Base-by-base conservation (phyloP, 2,888 invertebrate species). In the Sabatieria punctata region DNA sequence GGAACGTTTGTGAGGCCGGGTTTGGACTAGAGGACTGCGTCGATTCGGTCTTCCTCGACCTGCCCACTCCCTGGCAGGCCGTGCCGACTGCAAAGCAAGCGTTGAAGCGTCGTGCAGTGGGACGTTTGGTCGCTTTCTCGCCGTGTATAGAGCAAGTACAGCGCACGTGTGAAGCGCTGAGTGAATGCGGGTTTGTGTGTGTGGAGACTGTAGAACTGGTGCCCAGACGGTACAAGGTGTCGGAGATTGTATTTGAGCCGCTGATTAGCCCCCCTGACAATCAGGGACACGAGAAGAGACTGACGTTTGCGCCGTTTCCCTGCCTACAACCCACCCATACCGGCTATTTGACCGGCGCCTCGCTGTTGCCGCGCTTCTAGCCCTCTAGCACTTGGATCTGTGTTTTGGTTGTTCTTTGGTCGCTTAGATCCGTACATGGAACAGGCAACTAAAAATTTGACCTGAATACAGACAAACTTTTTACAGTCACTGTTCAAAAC, bases 131-230 rank as follows among this genome's bases (percentile, higher is more conserved):
- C 67, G 89, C 89, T 0, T 97, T 97, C 71, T 95, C 95, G 1
- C 97, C 97, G 0, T 99, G 97, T 69, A 91, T 99, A 55, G 97
- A 99, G 69, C 97, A 97, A 75, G 91, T 93, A 0, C 91, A 93
- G 69, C 77, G 80, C 51, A 85, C 85, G 8, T 85, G 83, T 64
- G 66, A 74, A 35, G 75, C 74, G 23, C 72, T 97, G 26, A 70
- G 75, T 45, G 72, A 77, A 33, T 66, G 76, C 38, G 84, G 85
- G 4, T 93, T 91, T 67, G 75, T 79, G 47, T 85, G 88, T 57
- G 72, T 91, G 45, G 75, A 77, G 57, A 89, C 89, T 0, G 74
- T 83, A 69, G 93, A 95, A 68, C 80, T 88, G 54, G 70, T 88
- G 52, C 83, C 84, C 68, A 19, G 24, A 19, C 4, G 3, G 15